Evolutionary conservation across 2,797 vertebrate genomes (phyloP).

Genomic region (Etheostoma nigrum): DNA sequence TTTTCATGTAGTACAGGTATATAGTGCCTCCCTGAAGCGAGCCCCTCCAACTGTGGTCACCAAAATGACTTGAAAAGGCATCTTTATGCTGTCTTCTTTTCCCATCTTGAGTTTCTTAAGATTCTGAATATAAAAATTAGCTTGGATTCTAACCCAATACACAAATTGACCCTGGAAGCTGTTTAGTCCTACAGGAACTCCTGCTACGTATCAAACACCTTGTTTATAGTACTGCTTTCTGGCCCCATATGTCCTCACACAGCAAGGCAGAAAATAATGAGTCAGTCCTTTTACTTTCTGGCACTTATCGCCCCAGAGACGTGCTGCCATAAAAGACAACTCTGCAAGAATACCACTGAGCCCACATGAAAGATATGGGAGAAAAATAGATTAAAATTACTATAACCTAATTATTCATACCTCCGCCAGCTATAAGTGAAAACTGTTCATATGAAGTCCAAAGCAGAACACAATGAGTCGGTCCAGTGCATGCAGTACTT

Average conservation of each 20-base stretch:
- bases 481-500: too few relatives aligned
- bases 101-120: conserved; percentile 12
- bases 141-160: neutral
- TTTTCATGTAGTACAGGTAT: conserved; percentile 23
- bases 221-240: conserved; percentile 42
- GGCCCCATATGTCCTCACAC: conserved; percentile 40
- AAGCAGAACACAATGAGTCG: too few relatives aligned
- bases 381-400: neutral
- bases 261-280: conserved; percentile 64
- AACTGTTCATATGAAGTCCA: neutral
- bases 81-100: conserved; percentile 5
- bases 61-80: conserved; percentile 42
- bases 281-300: conserved; percentile 35
- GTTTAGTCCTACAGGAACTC: neutral
- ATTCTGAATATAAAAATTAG: conserved; percentile 1
- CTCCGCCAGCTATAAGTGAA: neutral
- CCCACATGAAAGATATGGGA: neutral
- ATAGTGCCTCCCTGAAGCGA: conserved; percentile 32
- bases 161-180: neutral
- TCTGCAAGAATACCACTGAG: conserved; percentile 4
- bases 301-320: conserved; percentile 16
- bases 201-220: conserved; percentile 38
- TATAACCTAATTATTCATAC: neutral
- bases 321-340: conserved; percentile 23
- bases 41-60: conserved; percentile 38